Evolutionary conservation across 2,113 vertebrate genomes (phyloP).

Genomic region (Oreochromis spilurus): DNA sequence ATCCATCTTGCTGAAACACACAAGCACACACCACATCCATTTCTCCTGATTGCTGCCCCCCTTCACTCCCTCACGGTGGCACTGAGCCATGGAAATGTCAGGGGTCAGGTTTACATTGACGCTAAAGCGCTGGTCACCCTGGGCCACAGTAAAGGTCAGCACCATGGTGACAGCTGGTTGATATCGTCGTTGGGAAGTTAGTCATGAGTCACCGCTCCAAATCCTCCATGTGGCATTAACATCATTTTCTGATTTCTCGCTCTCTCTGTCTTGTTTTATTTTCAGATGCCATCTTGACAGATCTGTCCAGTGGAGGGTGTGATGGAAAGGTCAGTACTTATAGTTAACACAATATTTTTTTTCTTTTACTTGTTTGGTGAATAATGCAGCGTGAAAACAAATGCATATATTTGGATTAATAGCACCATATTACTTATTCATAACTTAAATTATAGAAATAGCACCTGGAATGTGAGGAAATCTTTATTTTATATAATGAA

Average conservation of each 20-base stretch:
- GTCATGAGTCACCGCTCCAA: slow-evolving; percentile 53
- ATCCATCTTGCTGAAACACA: neutral
- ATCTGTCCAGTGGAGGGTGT: slow-evolving; percentile 7
- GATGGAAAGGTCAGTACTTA: slow-evolving; percentile 38
- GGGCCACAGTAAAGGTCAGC: slow-evolving; percentile 69
- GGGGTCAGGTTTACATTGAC: slow-evolving; percentile 69
- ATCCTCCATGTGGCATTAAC: slow-evolving; percentile 54
- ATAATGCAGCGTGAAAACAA: neutral
- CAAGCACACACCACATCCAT: neutral
- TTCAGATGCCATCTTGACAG: slow-evolving; percentile 40
- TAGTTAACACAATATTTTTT: neutral
- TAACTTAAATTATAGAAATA: neutral
- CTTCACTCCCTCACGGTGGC: slow-evolving; percentile 1
- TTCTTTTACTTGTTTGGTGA: neutral
- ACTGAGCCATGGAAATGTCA: slow-evolving; percentile 72
- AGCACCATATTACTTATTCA: neutral
- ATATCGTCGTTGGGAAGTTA: slow-evolving; percentile 45
- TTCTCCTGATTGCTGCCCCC: slow-evolving; percentile 29
- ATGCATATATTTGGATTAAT: neutral
- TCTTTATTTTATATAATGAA: neutral
- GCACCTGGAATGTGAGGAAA: neutral
- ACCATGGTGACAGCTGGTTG: slow-evolving; percentile 63
- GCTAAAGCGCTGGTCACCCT: slow-evolving; percentile 64
- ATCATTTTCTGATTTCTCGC: slow-evolving; percentile 43
- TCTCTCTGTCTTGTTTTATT: slow-evolving; percentile 7